Base-by-base conservation (phyloP, 2,888 invertebrate genomes). In the Thecocarcelia acutangulata region DNA sequence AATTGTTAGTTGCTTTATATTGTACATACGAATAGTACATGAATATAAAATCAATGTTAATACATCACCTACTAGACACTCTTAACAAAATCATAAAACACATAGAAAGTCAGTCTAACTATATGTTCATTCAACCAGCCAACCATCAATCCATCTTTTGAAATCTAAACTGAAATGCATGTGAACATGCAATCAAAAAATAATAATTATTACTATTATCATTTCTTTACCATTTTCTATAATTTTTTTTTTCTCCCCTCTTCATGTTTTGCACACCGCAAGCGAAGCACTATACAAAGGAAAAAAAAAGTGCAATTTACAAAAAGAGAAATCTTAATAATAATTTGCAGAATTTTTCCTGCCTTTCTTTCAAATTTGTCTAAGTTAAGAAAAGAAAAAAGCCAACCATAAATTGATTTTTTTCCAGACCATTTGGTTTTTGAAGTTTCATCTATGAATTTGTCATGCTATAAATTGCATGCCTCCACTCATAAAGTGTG, bases 171-270 rank as follows among this genome's bases (percentile, higher is more conserved):
- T 44, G 44, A 33, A 59, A 12, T 77, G 77, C 70, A 78, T 78
- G 64, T 58, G 56, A 69, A 59, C 81, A 82, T 82, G 77, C 81
- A 77, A 82, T 77, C 73, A 59, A 56, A 66, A 58, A 33, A 77
- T 52, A 40, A 77, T 77, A 52, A 61, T 72, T 52, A 54, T 46
- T 52, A 46, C 58, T 48, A 70, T 66, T 28, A 52, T 59, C 15
- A 68, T 79, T 50, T 68, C 54, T 61, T 69, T 69, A 48, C 15
- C 28, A 37, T 78, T 66, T 80, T 56, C 50, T 21, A 61, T 72
- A 33, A 33, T 33, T 33, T 6, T 33, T 28, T 50, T 50, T 28
- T 17, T 17, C 63, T 56, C 63, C 28, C 52, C 12, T 3, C 52
- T 52, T 40, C 24, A 24, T 24, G 9, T 63, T 73, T 61, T 40